Percentiles rank a stretch among this genome's conserved stretches.
phyloP scores from a whole-genome alignment of 2,797 vertebrate genomes.

The Sandelia bainsii region DNA sequence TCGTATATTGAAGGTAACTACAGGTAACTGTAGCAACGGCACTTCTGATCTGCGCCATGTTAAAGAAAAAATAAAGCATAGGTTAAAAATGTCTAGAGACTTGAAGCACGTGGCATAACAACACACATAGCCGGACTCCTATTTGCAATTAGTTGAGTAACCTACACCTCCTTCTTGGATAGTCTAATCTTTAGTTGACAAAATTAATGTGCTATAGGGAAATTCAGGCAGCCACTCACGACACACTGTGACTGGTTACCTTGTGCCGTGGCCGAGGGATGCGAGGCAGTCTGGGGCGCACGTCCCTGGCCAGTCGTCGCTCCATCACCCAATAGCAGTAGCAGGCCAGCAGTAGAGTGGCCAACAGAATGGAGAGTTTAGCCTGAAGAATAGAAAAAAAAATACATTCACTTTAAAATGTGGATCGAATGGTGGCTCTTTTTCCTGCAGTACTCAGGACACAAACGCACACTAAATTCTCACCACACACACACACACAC shows the following conservation, averaged over 20 bases:
- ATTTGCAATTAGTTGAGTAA: not conserved
- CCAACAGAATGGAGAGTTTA: constrained; percentile 90
- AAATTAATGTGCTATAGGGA: not conserved
- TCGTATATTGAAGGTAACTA: not conserved
- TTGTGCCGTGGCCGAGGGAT: constrained; percentile 94
- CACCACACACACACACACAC: not conserved
- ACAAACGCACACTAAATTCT: not conserved
- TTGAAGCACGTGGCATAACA: too few species aligned
- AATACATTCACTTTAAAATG: not conserved
- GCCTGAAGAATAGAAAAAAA: constrained; percentile 81
- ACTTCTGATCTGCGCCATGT: not conserved
- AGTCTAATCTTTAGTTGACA: not conserved
- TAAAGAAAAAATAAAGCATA: not conserved
- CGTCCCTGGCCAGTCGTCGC: constrained; percentile 80
- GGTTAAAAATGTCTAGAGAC: not conserved
- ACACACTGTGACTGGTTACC: constrained; percentile 60
- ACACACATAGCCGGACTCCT: not conserved
- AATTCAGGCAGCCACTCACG: not conserved
- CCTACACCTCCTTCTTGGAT: not conserved
- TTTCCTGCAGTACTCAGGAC: not conserved
- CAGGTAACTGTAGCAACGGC: not conserved
- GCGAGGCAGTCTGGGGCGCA: constrained; percentile 87
- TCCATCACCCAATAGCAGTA: constrained; percentile 91
- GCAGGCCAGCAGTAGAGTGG: constrained; percentile 81
- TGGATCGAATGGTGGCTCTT: not conserved